phyloP scores from a whole-genome alignment of 2,113 vertebrate species.

The Protomyctophum bolini region DNA sequence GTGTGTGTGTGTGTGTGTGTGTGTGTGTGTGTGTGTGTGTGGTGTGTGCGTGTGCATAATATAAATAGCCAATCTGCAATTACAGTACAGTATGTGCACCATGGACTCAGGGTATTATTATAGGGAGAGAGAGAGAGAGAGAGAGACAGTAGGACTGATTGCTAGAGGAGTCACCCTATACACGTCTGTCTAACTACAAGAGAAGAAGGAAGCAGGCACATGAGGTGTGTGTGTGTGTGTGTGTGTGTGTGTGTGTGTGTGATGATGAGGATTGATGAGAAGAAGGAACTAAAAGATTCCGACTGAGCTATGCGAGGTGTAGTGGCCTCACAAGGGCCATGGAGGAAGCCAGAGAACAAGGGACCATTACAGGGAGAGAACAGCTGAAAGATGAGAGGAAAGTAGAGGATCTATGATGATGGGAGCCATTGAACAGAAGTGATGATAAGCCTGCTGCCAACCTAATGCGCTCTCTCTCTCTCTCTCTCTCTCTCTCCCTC shows the following conservation, averaged over 20 bases:
- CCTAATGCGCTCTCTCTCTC: neutral
- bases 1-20: neutral
- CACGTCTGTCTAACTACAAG: constrained; percentile 45
- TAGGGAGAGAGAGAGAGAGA: neutral
- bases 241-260: too few species aligned
- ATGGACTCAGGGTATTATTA: constrained; percentile 55
- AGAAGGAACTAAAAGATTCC: neutral
- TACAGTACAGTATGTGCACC: constrained; percentile 33
- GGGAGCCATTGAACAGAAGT: constrained; percentile 9
- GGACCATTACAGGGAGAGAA: constrained; percentile 21
- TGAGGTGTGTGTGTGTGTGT: constrained; percentile 41
- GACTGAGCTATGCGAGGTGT: constrained; percentile 10
- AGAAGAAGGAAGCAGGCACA: constrained; percentile 28
- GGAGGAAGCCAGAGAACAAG: constrained; percentile 5
- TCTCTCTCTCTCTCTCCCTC: neutral
- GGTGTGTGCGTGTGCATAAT: neutral
- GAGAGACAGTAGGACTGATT: constrained; percentile 49
- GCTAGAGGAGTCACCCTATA: constrained; percentile 42
- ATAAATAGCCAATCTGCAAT: neutral
- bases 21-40: neutral
- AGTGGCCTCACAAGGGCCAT: constrained; percentile 15
- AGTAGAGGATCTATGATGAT: constrained; percentile 3
- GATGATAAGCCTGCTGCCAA: constrained; percentile 22
- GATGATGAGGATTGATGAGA: constrained; percentile 54
- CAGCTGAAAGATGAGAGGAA: constrained; percentile 9